phyloP scores from a whole-genome alignment of 2,888 invertebrate species.

The Dromius quadrimaculatus region DNA sequence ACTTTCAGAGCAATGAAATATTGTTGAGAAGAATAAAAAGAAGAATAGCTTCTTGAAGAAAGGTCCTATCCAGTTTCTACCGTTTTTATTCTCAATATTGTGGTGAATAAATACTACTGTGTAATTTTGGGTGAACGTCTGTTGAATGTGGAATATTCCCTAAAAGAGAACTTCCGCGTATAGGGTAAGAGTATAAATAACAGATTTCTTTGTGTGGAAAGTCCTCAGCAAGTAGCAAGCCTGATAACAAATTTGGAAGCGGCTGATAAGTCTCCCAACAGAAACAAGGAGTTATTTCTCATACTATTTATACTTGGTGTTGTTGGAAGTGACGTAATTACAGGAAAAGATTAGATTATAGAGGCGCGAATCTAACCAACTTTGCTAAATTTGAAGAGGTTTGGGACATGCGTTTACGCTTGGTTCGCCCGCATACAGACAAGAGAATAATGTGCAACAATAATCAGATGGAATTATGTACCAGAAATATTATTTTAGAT shows the following conservation, averaged over 20 bases:
- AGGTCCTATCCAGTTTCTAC: too few relatives aligned
- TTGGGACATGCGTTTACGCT: too few relatives aligned
- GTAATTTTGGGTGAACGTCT: neutral
- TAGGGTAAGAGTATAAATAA: slow-evolving; percentile 33
- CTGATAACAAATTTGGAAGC: slow-evolving; percentile 22
- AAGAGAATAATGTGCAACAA: too few relatives aligned
- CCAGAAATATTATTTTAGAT: too few relatives aligned
- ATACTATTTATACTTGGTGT: neutral
- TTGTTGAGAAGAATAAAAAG: too few relatives aligned
- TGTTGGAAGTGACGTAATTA: slow-evolving; percentile 56
- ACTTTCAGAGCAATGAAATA: too few relatives aligned
- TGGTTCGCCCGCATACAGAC: too few relatives aligned
- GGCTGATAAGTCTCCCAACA: slow-evolving; percentile 18
- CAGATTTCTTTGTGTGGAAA: slow-evolving; percentile 27
- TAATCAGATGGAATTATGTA: too few relatives aligned
- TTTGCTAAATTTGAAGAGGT: neutral
- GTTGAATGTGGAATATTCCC: slow-evolving; percentile 15
- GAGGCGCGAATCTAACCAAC: slow-evolving; percentile 35
- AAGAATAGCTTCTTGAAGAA: too few relatives aligned
- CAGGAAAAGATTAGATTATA: slow-evolving; percentile 60
- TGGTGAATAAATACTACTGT: too few relatives aligned
- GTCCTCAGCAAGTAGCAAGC: slow-evolving; percentile 20
- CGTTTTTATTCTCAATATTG: too few relatives aligned
- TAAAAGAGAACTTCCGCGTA: slow-evolving; percentile 7
- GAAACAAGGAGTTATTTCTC: neutral